A percentile compares a stretch with the other conserved stretches of the same genome.
Evolutionary conservation across 2,113 vertebrate species (phyloP).

Genomic region (Loxodonta africana): DNA sequence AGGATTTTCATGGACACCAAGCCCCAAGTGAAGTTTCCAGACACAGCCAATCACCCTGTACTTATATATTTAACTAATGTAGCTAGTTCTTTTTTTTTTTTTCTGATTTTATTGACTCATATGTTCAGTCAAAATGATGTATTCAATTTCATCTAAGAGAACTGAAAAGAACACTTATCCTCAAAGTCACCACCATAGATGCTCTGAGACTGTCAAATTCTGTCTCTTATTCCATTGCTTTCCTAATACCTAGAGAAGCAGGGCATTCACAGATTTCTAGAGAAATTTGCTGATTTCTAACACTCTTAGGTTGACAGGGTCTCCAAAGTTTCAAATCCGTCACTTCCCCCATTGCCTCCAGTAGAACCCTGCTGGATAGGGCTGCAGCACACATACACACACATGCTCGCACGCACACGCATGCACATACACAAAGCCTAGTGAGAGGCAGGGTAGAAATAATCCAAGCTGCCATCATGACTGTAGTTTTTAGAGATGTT

Average conservation of each 20-base stretch:
- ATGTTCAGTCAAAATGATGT: not conserved
- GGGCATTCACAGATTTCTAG: not conserved
- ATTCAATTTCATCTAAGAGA: constrained; percentile 34
- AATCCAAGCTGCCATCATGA: not conserved
- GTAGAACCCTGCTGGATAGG: not conserved
- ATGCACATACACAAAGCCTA: not conserved
- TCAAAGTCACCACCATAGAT: not conserved
- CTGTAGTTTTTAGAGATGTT: not conserved
- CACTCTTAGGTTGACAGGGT: not conserved
- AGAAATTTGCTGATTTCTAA: not conserved
- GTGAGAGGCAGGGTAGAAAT: not conserved
- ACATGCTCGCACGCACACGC: rapidly evolving
- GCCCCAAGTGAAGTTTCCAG: not conserved
- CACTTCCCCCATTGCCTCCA: not conserved
- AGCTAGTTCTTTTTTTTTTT: not conserved
- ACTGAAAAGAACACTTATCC: not conserved
- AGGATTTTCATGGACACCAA: not conserved
- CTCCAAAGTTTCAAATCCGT: not conserved
- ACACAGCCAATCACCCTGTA: not conserved
- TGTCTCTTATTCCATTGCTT: not conserved
- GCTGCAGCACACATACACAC: not conserved
- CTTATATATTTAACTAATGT: not conserved
- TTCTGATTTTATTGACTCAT: not conserved
- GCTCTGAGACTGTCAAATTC: not conserved
- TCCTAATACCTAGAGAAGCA: not conserved